Conservation (phyloP, 1,140 invertebrate species). For the Parasteatoda tepidariorum region DNA sequence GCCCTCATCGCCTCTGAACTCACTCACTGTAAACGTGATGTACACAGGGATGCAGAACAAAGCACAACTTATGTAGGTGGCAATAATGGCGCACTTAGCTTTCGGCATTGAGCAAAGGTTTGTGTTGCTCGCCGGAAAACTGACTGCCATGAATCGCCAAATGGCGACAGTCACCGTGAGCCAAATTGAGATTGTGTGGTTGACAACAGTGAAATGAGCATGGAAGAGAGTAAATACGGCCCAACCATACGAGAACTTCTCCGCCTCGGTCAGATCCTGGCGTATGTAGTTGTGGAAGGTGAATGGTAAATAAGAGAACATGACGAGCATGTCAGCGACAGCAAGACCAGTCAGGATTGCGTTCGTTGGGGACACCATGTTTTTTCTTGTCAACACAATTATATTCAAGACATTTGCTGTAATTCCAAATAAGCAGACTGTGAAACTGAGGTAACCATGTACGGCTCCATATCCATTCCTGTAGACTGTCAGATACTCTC, state of each 20-base stretch:
- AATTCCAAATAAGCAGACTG: constrained; percentile 87
- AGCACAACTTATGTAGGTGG: constrained; percentile 79
- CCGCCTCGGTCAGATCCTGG: constrained; percentile 22
- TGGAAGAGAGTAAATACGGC: constrained; percentile 62
- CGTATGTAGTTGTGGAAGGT: constrained; percentile 78
- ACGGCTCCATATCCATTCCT: constrained; percentile 63
- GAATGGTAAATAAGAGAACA: constrained; percentile 88
- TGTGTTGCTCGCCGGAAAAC: constrained; percentile 55
- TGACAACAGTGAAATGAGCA: constrained; percentile 81
- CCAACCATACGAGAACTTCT: constrained; percentile 59
- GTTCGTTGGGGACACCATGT: constrained; percentile 87
- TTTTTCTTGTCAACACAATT: constrained; percentile 83
- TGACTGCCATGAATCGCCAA: constrained; percentile 92
- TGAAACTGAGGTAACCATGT: constrained; percentile 78
- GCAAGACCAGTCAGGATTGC: constrained; percentile 85
- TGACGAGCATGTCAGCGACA: constrained; percentile 85
- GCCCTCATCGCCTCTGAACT: constrained; percentile 9
- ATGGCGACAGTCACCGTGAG: constrained; percentile 90
- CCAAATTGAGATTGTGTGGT: constrained; percentile 94
- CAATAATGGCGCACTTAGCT: constrained; percentile 79
- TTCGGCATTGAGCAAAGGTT: constrained; percentile 65
- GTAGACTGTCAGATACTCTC: constrained; percentile 20
- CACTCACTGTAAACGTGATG: constrained; percentile 55
- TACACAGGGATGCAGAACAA: constrained; percentile 77
- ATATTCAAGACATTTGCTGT: constrained; percentile 90